Percentiles rank a stretch among this genome's conserved stretches.
Evolutionary conservation across 2,888 invertebrate genomes (phyloP).

Genomic region (Cinara cedri): DNA sequence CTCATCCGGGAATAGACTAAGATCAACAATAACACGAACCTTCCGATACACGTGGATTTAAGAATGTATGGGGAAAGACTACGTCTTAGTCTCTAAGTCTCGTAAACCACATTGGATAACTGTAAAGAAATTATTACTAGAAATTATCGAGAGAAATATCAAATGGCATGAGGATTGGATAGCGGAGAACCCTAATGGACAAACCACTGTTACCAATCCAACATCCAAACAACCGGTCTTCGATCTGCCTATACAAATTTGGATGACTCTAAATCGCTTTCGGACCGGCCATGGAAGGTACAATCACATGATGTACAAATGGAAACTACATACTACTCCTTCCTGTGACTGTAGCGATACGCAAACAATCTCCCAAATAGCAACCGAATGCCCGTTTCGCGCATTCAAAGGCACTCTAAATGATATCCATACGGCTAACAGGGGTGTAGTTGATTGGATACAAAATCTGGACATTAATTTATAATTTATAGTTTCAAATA

Average conservation of each 20-base stretch:
- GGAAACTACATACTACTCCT: no score
- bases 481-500: no score
- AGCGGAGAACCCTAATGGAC: background rate
- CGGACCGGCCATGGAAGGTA: conserved; percentile 7
- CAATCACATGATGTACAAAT: no score
- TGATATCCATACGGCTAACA: background rate
- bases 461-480: background rate
- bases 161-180: no score
- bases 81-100: no score
- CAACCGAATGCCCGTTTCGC: background rate
- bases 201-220: conserved; percentile 17
- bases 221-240: background rate
- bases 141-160: no score
- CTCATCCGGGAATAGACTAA: no score
- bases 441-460: conserved; percentile 3
- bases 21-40: no score
- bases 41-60: no score
- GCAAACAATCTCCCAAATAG: conserved; percentile 3
- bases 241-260: background rate
- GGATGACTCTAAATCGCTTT: conserved; percentile 7
- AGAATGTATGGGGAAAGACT: no score
- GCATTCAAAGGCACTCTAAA: conserved; percentile 15
- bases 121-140: no score
- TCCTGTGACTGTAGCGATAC: background rate
- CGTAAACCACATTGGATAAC: no score